Base-by-base conservation (phyloP, 2,888 invertebrate genomes). In the Nemotelus pantherinus region DNA sequence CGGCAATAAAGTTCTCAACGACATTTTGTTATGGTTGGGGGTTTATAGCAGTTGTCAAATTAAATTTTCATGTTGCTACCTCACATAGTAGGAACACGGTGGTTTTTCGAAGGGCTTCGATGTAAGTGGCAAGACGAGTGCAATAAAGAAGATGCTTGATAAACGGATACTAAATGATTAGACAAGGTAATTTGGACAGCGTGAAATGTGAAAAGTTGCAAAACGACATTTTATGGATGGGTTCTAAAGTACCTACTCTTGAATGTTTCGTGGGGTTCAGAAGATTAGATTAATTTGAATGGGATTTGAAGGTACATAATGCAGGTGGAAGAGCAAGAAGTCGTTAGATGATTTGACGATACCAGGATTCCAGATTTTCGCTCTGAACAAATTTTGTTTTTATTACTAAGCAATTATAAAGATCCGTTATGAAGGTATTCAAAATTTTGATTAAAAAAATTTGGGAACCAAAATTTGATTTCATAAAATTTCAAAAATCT, bases 11-110 rank as follows among this genome's bases (percentile, higher is more conserved):
- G 41, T 45, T 47, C n/a, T 47, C 6, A 67, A 41, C 55, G 53
- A 70, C 70, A 70, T 70, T 70, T 70, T 55, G 55, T 70, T 70
- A 70, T 6, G 70, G 44, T 41, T 55, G 70, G 1, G 25, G 25
- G 53, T 70, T 70, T 70, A 70, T 70, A 43, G 70, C 70, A 55
- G 43, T 43, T 70, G 43, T 53, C 70, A 70, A 70, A 70, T 70
- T 70, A 70, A 70, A 70, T 55, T 53, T 70, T 70, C 41, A 70
- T 70, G 53, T 25, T 53, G 53, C 41, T 43, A n/a, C 55, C 41
- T 43, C 70, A 10, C 55, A 44, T 39, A 39, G 10, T 43, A 53
- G 50, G 41, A 68, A n/a, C 53, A 41, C 48, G 25, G 25, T 25
- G 25, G 25, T 25, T 25, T 25, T 25, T 25, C 25, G 25, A 25